Evolutionary conservation across 2,797 vertebrate species (phyloP).

Genomic region (Hippocampus kuda): DNA sequence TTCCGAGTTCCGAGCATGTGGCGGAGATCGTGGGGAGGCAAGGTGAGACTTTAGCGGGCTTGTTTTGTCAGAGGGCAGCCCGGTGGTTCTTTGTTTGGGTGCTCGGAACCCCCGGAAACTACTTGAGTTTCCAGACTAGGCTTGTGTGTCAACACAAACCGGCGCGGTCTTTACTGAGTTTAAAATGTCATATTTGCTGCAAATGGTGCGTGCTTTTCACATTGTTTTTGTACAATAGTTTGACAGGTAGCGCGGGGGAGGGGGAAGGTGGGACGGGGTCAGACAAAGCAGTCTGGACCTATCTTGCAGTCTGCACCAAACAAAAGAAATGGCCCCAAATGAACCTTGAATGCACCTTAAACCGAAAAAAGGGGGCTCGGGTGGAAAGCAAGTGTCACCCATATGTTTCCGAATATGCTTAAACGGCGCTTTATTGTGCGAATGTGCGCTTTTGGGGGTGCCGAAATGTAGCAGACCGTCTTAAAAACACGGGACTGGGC

Average conservation of each 20-base stretch:
- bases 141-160: neutral
- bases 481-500: conserved; percentile 59
- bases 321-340: conserved; percentile 62
- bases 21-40: conserved; percentile 82
- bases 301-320: conserved; percentile 66
- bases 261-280: conserved; percentile 61
- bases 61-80: conserved; percentile 14
- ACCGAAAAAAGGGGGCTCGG: neutral
- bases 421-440: neutral
- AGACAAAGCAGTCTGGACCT: conserved; percentile 76
- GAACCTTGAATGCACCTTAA: neutral
- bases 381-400: accelerated
- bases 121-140: conserved; percentile 37
- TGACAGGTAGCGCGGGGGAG: conserved; percentile 43
- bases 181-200: neutral
- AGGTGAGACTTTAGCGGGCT: conserved; percentile 56
- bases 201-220: conserved; percentile 8
- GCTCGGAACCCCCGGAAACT: conserved; percentile 20
- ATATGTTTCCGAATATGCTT: accelerated
- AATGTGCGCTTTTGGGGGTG: conserved; percentile 14
- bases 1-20: conserved; percentile 82
- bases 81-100: conserved; percentile 63
- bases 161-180: neutral
- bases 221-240: conserved; percentile 42
- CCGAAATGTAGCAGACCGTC: conserved; percentile 39